These are phyloP conservation scores for Dendronephthya gigantea DNA, from an alignment of 64 coral and sea anemone genomes.

Conservation along the genomic window DNA sequence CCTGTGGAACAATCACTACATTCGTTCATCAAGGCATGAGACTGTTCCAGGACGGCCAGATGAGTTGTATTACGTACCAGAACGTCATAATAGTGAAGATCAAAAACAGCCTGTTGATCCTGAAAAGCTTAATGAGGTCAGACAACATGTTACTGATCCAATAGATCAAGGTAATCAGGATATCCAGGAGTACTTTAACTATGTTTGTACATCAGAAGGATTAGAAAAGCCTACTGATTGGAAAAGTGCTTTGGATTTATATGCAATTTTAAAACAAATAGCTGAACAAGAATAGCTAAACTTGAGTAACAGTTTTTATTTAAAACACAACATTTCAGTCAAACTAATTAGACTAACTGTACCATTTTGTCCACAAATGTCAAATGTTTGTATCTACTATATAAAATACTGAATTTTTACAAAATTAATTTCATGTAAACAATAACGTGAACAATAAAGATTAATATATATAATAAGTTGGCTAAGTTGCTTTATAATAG, in stretches of 20 bases:
- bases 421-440: no score
- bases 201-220: slow-evolving; percentile 9
- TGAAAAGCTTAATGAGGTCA: background rate
- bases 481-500: no score
- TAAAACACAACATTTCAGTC: background rate
- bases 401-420: no score
- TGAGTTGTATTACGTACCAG: slow-evolving; percentile 12
- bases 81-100: slow-evolving; percentile 8
- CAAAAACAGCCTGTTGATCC: background rate
- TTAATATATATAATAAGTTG: no score
- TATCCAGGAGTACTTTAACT: slow-evolving; percentile 6
- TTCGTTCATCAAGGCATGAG: background rate
- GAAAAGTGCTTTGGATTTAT: background rate
- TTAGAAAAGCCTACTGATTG: background rate
- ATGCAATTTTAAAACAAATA: slow-evolving; percentile 11
- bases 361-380: no score
- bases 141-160: background rate
- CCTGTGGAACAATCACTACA: background rate
- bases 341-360: no score
- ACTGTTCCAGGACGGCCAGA: background rate
- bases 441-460: no score
- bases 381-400: background rate
- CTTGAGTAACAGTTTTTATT: background rate
- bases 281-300: background rate
- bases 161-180: background rate